Percentiles rank a stretch among this genome's conserved stretches.
These are phyloP conservation scores for Temnopleurus reevesii DNA, from an alignment of 53 echinoderm and acorn worm species.

Conservation along the genomic window DNA sequence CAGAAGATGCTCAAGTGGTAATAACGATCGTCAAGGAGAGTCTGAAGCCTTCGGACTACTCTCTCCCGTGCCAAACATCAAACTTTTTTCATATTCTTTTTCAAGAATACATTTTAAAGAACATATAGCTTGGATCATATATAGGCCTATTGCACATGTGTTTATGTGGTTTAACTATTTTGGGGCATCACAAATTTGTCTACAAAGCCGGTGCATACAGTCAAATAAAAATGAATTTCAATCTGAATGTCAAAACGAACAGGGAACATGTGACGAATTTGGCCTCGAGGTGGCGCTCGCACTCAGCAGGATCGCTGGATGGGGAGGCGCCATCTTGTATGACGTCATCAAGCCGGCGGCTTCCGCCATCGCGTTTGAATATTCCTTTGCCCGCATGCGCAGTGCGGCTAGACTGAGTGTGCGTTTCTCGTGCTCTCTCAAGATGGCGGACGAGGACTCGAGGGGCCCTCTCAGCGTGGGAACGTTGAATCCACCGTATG, in stretches of 20 bases:
- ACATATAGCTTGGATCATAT: too few relatives aligned
- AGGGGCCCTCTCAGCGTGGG: slow-evolving; percentile 69
- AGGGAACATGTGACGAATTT: slow-evolving; percentile 23
- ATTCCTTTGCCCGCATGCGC: slow-evolving; percentile 89
- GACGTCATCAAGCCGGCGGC: slow-evolving; percentile 66
- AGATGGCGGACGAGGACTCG: slow-evolving; percentile 67
- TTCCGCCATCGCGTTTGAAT: slow-evolving; percentile 90
- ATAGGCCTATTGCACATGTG: too few relatives aligned
- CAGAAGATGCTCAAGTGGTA: too few relatives aligned
- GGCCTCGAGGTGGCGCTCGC: slow-evolving; percentile 7
- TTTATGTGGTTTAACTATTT: too few relatives aligned
- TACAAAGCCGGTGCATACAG: too few relatives aligned
- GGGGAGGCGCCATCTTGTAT: slow-evolving; percentile 57
- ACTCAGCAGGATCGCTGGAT: slow-evolving; percentile 15
- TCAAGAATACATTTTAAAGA: too few relatives aligned
- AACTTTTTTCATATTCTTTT: too few relatives aligned
- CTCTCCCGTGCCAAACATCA: too few relatives aligned
- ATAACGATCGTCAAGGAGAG: too few relatives aligned
- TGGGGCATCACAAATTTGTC: too few relatives aligned
- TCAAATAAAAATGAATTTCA: neutral
- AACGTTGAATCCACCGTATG: slow-evolving; percentile 68
- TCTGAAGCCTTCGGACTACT: too few relatives aligned
- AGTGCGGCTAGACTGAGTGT: slow-evolving; percentile 90
- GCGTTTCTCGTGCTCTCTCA: slow-evolving; percentile 80
- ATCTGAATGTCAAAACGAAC: slow-evolving; percentile 29